Evolutionary conservation across 1,140 invertebrate species (phyloP), one percentile per base, ranked within the genome.

Genomic region (Drosophila virilis): DNA sequence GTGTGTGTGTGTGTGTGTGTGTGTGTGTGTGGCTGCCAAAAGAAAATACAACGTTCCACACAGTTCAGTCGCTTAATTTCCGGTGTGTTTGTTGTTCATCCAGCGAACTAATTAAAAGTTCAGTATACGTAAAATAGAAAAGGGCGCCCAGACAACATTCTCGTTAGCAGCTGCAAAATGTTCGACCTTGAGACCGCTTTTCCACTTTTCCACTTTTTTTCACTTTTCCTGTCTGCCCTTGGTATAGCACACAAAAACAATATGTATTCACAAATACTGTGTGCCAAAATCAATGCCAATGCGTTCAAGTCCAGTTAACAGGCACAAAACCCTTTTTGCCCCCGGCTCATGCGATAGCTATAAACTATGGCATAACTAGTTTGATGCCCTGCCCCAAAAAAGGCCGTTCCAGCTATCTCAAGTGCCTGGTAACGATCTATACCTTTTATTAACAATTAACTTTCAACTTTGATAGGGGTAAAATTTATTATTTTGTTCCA

Each of bases 61-160:
- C 73, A 77, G 80, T 89, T 88, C 74, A 78, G 40, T 84, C 67
- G 67, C 74, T 88, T 88, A 88, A 88, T 88, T 88, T 88, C 84
- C 84, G 84, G 84, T 80, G 64, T 88, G 85, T 78, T 88, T 88
- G 85, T 78, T 88, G 77, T 89, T 78, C 80, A 71, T 48, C 61
- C 51, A 72, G 74, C 54, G 84, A 77, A 89, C 84, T 89, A 88
- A 88, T 88, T 88, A 88, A 88, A 88, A 88, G 80, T 88, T 88
- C 80, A 89, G 67, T 48, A 79, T 59, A 77, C 78, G 71, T 69
- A 59, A 74, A 61, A 79, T 83, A 74, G 74, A 66, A 68, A 86
- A 83, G 76, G 69, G 48, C 60, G 54, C 28, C 22, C 58, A 74
- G 66, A 71, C 81, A 52, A 67, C 42, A 66, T 60, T 70, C 62